Conservation (phyloP, 2,113 vertebrate species). For the Amphiprion ocellaris region DNA sequence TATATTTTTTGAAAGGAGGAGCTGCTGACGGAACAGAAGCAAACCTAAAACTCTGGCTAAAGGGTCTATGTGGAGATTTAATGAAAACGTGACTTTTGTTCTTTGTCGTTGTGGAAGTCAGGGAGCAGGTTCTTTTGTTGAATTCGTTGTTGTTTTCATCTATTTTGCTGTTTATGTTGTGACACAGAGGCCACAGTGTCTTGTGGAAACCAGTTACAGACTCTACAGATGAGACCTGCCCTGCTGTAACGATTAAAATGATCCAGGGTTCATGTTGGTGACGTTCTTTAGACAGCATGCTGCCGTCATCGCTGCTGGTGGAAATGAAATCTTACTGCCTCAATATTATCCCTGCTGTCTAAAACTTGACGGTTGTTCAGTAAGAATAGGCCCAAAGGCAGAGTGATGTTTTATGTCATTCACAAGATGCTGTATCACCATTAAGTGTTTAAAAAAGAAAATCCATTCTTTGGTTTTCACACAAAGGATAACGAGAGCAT, state of each 20-base stretch:
- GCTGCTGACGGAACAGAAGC: too few species aligned
- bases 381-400: slow-evolving; percentile 9
- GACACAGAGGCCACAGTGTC: slow-evolving; percentile 13
- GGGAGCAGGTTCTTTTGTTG: slow-evolving; percentile 4
- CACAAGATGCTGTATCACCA: slow-evolving; percentile 36
- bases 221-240: neutral
- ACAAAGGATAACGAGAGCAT: neutral
- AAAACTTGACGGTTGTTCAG: neutral
- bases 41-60: too few species aligned
- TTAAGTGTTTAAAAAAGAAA: slow-evolving; percentile 29
- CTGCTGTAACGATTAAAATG: neutral
- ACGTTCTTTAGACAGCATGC: neutral
- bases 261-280: too few species aligned
- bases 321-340: slow-evolving; percentile 1
- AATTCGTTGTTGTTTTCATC: neutral
- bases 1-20: neutral
- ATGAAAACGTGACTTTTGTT: neutral
- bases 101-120: neutral
- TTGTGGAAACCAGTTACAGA: neutral
- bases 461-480: neutral
- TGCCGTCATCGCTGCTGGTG: neutral
- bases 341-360: slow-evolving; percentile 30
- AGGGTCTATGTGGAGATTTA: neutral
- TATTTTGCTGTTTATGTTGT: neutral
- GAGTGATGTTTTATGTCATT: slow-evolving; percentile 11